Evolutionary conservation across 2,888 invertebrate species (phyloP).

Genomic region (Campopleginae sp.): DNA sequence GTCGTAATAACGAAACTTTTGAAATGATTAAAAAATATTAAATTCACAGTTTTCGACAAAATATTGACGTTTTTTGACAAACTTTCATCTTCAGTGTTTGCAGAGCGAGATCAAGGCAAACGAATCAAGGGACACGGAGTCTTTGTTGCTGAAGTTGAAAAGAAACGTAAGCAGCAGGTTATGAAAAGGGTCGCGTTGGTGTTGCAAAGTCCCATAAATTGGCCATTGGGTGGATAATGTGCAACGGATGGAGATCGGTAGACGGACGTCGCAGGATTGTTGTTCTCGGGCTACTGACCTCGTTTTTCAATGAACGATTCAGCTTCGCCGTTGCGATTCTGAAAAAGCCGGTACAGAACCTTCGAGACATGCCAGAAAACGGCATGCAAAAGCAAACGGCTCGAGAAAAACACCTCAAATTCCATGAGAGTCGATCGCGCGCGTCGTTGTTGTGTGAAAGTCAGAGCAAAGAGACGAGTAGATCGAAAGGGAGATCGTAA

Average conservation of each 20-base stretch:
- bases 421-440: conserved; percentile 28
- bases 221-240: background rate
- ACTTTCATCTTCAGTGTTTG: no score
- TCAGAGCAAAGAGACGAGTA: conserved; percentile 33
- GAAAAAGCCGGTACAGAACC: conserved; percentile 50
- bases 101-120: background rate
- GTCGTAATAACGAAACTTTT: no score
- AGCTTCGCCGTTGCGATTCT: conserved; percentile 42
- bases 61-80: no score
- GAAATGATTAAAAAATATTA: no score
- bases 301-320: conserved; percentile 68
- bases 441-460: conserved; percentile 42
- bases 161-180: background rate
- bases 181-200: background rate
- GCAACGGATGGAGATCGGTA: conserved; percentile 14
- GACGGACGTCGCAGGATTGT: conserved; percentile 21
- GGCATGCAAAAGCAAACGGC: conserved; percentile 11
- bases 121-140: background rate
- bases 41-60: no score
- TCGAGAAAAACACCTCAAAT: conserved; percentile 18
- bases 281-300: conserved; percentile 70
- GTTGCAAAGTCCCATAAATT: conserved; percentile 39
- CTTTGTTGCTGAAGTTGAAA: background rate
- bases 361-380: background rate
- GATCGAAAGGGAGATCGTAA: conserved; percentile 60